Evolutionary conservation across 2,888 invertebrate genomes (phyloP).

Genomic region (Eupsilia transversa): DNA sequence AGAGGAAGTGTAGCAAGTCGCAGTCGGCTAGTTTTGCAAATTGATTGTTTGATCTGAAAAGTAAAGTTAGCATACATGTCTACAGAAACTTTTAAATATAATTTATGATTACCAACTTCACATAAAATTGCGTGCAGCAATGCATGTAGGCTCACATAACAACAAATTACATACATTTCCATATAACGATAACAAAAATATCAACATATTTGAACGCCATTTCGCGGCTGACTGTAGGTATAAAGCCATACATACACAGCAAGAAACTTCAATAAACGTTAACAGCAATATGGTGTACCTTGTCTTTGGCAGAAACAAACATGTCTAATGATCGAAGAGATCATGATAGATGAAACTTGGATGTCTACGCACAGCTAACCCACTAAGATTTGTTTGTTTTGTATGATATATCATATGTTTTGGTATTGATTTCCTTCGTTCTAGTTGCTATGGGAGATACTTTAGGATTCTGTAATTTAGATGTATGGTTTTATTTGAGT

Average conservation of each 20-base stretch:
- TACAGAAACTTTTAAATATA: background rate
- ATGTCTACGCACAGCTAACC: conserved; percentile 85
- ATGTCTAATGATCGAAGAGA: conserved; percentile 88
- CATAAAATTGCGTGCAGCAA: conserved; percentile 30
- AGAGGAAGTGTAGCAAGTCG: background rate
- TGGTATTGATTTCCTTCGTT: conserved; percentile 48
- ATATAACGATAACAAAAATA: conserved; percentile 23
- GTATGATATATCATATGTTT: conserved; percentile 63
- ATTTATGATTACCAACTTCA: conserved; percentile 15
- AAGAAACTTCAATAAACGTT: conserved; percentile 78
- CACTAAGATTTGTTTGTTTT: conserved; percentile 71
- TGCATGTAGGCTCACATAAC: conserved; percentile 33
- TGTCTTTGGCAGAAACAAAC: conserved; percentile 85
- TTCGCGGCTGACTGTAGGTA: conserved; percentile 15
- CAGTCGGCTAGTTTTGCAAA: background rate
- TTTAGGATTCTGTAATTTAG: background rate
- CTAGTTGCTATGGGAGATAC: conserved; percentile 1
- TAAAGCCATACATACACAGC: conserved; percentile 49
- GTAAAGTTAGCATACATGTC: background rate
- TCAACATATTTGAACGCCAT: conserved; percentile 26
- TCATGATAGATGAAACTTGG: conserved; percentile 89
- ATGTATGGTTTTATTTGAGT: background rate
- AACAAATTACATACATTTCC: conserved; percentile 44
- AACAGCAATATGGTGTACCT: conserved; percentile 88
- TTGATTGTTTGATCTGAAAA: background rate